Evolutionary conservation across 2,113 vertebrate genomes (phyloP), one percentile per base, ranked within the genome.

Genomic region (Zonotrichia leucophrys): DNA sequence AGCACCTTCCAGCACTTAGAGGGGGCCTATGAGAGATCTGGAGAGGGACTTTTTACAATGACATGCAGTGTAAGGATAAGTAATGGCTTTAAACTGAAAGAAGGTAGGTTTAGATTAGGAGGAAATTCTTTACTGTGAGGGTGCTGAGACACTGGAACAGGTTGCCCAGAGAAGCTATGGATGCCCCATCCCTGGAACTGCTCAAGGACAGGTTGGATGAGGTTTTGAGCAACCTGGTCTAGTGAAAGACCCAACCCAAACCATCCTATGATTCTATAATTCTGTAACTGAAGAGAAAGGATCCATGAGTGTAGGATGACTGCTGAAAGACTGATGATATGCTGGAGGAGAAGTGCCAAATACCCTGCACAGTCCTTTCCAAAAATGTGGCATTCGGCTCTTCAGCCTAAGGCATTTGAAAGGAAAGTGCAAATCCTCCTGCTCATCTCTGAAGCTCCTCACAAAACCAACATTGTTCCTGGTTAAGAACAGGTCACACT

Each of bases 401-500:
- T 42, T 85, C 35, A 87, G 68, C 27, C 23, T 24, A 33, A 76
- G 27, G 56, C 25, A 28, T 83, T 93, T 6, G 4, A 85, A 82
- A 46, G 23, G 4, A n/a, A 92, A 90, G 19, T 12, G 39, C 31
- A 77, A n/a, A 39, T 77, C 30, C 55, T 90, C 41, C 60, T 37
- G 58, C 3, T 5, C 30, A 21, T 19, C 72, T 50, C 59, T 44
- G 3, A 77, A 67, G 27, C 23, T 35, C 31, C 23, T 74, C 64
- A 66, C 64, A 55, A 80, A 77, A 77, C 22, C 0, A 0, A 39
- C 3, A 1, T 5, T 6, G 1, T 0, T 0, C 33, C 49, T 58
- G 15, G 24, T 63, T 70, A 83, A 42, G 46, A 63, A 49, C 31
- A 83, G 41, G 30, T 46, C 11, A 24, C 11, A 7, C 39, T 62